Evolutionary conservation across 2,888 invertebrate species (phyloP).

Genomic region (Theodoxus fluviatilis): DNA sequence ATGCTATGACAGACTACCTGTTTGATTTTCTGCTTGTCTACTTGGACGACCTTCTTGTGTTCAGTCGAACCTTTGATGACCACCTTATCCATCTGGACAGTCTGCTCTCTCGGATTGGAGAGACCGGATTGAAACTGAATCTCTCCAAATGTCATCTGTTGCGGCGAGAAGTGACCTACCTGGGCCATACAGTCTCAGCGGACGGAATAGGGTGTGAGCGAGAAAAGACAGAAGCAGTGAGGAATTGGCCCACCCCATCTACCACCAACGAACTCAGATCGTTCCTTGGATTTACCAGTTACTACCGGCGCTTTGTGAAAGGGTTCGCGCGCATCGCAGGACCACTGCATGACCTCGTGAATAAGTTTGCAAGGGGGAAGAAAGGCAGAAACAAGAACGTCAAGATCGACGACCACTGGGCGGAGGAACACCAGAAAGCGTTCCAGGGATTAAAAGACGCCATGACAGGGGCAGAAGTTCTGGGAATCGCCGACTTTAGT

Average conservation of each 20-base stretch:
- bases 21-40: constrained; percentile 22
- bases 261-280: constrained; percentile 29
- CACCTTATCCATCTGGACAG: constrained; percentile 25
- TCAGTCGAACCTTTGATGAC: constrained; percentile 24
- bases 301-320: constrained; percentile 14
- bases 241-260: constrained; percentile 27
- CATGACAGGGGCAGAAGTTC: constrained; percentile 8
- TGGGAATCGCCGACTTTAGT: constrained; percentile 29
- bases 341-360: not conserved
- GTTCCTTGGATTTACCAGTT: constrained; percentile 21
- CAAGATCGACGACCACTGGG: no score
- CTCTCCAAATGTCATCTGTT: constrained; percentile 34
- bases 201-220: constrained; percentile 30
- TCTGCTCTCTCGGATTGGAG: constrained; percentile 24
- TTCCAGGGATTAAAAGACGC: constrained; percentile 24
- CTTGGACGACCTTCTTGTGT: constrained; percentile 18
- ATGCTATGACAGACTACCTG: constrained; percentile 23
- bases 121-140: constrained; percentile 35
- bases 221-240: constrained; percentile 25
- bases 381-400: not conserved
- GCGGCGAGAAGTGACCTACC: constrained; percentile 28
- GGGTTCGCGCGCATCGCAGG: not conserved
- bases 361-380: not conserved
- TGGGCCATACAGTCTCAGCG: constrained; percentile 34
- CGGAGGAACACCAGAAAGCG: constrained; percentile 15